A percentile compares a stretch with the other conserved stretches of the same genome.
phyloP scores from a whole-genome alignment of 2,113 vertebrate species.

The Tachuris rubrigastra region DNA sequence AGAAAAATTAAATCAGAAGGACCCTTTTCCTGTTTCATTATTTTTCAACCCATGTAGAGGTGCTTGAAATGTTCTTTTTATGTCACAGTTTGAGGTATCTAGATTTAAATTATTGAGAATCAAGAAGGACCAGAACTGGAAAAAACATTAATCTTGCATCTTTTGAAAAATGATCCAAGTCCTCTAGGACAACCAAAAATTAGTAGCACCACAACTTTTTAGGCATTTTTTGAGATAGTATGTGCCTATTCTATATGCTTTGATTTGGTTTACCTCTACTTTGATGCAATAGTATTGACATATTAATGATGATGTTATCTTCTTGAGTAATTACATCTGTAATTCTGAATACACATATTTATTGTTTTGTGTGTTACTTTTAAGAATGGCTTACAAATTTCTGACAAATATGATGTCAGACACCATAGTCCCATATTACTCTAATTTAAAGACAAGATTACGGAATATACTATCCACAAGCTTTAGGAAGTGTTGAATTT shows the following conservation, averaged over 20 bases:
- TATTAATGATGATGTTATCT: background rate
- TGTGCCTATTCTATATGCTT: background rate
- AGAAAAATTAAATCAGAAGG: background rate
- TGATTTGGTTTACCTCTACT: background rate
- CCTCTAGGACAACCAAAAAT: background rate
- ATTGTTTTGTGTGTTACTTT: background rate
- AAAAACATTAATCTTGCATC: background rate
- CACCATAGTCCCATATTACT: background rate
- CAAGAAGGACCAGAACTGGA: background rate
- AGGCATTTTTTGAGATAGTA: background rate
- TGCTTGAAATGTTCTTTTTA: background rate
- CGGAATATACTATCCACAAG: background rate
- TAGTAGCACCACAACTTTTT: background rate
- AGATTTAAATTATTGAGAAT: background rate
- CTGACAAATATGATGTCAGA: background rate
- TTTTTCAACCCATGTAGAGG: background rate
- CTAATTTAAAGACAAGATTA: background rate
- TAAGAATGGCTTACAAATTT: background rate
- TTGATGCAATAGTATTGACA: background rate
- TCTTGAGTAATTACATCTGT: background rate
- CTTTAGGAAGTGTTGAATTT: background rate
- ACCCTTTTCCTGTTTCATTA: background rate
- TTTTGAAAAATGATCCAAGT: background rate
- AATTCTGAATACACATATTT: background rate
- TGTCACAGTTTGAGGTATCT: background rate